A percentile compares a stretch with the other conserved stretches of the same genome.
Evolutionary conservation across 2,113 vertebrate species (phyloP).

Genomic region (Rhinoderma darwinii): DNA sequence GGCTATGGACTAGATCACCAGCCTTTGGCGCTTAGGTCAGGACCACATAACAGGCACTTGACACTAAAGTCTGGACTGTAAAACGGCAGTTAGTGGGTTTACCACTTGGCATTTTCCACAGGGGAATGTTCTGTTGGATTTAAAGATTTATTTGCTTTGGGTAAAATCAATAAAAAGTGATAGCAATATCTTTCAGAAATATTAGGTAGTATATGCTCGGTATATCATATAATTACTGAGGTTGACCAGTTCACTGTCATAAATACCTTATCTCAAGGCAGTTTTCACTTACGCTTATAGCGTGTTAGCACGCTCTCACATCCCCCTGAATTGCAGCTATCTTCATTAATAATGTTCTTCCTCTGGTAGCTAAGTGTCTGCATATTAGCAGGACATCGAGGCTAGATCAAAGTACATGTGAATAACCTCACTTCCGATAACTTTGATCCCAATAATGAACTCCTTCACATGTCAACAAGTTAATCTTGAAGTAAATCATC

Average conservation of each 20-base stretch:
- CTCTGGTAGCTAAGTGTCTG: not conserved
- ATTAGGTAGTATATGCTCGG: not conserved
- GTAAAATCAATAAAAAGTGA: not conserved
- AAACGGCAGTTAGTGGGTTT: not conserved
- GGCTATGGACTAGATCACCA: too few relatives aligned
- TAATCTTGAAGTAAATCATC: slow-evolving; percentile 32
- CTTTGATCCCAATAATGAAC: slow-evolving; percentile 17
- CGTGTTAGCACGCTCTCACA: not conserved
- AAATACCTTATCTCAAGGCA: slow-evolving; percentile 13
- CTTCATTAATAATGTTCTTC: slow-evolving; percentile 13
- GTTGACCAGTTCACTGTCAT: not conserved
- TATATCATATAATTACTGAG: not conserved
- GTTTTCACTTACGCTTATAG: not conserved
- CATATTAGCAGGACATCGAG: not conserved
- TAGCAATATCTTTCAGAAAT: too few relatives aligned
- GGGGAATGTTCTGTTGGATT: not conserved
- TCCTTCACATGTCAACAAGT: not conserved
- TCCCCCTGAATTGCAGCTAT: slow-evolving; percentile 2
- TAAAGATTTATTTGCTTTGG: not conserved
- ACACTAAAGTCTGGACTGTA: not conserved
- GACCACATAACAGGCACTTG: not conserved
- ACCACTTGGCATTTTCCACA: not conserved
- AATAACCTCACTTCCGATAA: slow-evolving; percentile 11
- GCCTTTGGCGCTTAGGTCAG: too few relatives aligned
- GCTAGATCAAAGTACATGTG: slow-evolving; percentile 4